phyloP scores from a whole-genome alignment of 2,888 invertebrate genomes.

The Drosophila sordidapex region DNA sequence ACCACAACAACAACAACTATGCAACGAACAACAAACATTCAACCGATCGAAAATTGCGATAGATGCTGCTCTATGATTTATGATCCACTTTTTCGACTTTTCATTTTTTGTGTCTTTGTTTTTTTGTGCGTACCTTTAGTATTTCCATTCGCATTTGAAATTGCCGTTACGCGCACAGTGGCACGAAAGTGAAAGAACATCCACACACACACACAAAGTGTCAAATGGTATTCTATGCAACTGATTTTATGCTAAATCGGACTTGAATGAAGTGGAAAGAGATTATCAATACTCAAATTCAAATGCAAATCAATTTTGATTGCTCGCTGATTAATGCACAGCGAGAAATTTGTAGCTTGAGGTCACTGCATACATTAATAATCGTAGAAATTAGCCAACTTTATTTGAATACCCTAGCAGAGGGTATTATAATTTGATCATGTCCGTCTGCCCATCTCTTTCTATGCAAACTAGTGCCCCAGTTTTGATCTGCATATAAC shows the following conservation, averaged over 20 bases:
- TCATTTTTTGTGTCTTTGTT: constrained; percentile 4
- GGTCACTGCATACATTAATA: constrained; percentile 35
- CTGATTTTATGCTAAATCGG: neutral
- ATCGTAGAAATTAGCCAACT: neutral
- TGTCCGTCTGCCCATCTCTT: neutral
- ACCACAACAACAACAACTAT: neutral
- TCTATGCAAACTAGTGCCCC: neutral
- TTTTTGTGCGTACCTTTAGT: constrained; percentile 17
- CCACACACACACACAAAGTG: neutral
- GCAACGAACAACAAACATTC: neutral
- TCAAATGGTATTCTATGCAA: neutral
- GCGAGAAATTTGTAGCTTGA: constrained; percentile 17
- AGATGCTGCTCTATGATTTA: constrained; percentile 45
- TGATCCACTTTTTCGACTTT: constrained; percentile 9
- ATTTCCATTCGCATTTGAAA: constrained; percentile 25
- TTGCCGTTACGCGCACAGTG: constrained; percentile 51
- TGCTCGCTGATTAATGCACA: neutral
- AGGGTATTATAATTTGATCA: neutral
- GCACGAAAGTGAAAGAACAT: constrained; percentile 17
- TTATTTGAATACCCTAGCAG: neutral
- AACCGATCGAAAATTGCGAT: constrained; percentile 18
- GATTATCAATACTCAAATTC: neutral
- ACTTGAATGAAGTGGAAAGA: neutral
- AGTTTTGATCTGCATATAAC: neutral
- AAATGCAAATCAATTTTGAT: constrained; percentile 8